Evolutionary conservation across 2,113 vertebrate genomes (phyloP).

Genomic region (Dipodomys stephensi): DNA sequence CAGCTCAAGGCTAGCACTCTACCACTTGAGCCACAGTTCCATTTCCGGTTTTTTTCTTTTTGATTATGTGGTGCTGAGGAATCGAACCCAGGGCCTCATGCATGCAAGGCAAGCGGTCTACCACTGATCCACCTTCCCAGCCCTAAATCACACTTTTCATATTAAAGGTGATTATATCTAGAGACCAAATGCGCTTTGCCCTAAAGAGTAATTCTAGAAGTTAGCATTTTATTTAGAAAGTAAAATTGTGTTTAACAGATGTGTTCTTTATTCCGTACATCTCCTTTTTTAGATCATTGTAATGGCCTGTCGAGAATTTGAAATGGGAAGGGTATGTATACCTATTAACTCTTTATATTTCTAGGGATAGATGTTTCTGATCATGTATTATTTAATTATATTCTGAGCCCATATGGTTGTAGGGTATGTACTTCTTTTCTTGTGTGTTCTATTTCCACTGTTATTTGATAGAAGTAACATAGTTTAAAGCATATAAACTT

Average conservation of each 20-base stretch:
- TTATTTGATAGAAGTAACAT: slow-evolving; percentile 30
- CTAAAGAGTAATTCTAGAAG: slow-evolving; percentile 55
- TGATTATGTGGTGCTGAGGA: no score
- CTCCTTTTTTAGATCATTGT: slow-evolving; percentile 93
- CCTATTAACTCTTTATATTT: slow-evolving; percentile 2
- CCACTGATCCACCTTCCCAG: no score
- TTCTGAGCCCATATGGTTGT: background rate
- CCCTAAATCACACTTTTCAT: slow-evolving; percentile 7
- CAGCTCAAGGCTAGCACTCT: no score
- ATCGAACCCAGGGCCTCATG: no score
- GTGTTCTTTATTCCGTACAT: background rate
- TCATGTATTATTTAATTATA: slow-evolving; percentile 44
- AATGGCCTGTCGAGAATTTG: slow-evolving; percentile 99
- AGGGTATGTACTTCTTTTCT: background rate
- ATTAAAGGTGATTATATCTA: slow-evolving; percentile 19
- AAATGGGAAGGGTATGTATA: slow-evolving; percentile 98
- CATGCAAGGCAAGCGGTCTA: no score
- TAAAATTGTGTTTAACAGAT: slow-evolving; percentile 41
- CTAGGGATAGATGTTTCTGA: background rate
- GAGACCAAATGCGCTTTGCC: background rate
- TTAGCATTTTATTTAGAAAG: background rate
- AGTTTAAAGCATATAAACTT: background rate
- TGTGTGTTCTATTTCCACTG: background rate
- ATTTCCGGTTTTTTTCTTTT: no score
- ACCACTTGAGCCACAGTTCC: no score